Evolutionary conservation across 2,888 invertebrate species (phyloP), one percentile per base, ranked within the genome.

Genomic region (Caenorhabditis sulstoni): DNA sequence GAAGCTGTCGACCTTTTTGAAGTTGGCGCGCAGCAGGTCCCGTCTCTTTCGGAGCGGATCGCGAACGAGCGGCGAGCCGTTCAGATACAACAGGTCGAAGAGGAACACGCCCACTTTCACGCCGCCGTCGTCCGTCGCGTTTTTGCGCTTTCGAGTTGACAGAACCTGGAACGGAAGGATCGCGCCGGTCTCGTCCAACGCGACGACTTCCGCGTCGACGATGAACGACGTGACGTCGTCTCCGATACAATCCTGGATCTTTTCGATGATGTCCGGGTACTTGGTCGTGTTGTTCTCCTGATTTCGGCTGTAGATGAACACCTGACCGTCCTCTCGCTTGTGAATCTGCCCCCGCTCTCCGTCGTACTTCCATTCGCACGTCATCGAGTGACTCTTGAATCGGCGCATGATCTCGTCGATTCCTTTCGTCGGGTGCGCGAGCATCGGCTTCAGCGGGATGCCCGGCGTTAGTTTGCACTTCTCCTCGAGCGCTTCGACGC

Each of bases 281-380:
- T 99, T 99, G 67, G 93, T 92, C 0, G 96, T 96, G 90, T 95
- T 95, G 91, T 96, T 94, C 91, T 96, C 96, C 91, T 97, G 97
- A 92, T 98, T 99, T 70, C 99, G 92, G 90, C 97, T 97, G 92
- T 94, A 99, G 82, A 99, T 94, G 85, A 93, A 93, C 0, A 97
- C 93, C 2, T 92, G 91, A 0, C 94, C 94, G 85, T 93, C 93
- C 57, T 93, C 93, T 29, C 92, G 90, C 29, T 93, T 91, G 90
- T 96, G 96, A 85, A 96, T 95, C 93, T 94, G 98, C 0, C 97
- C 98, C 87, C 99, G 93, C 92, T 99, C 99, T 0, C 99, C 99
- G 91, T 99, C 99, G 91, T 99, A 99, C 91, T 99, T 99, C 94
- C 94, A 99, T 92, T 99, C 99, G 91, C 98, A 98, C 0, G 97